Evolutionary conservation across 1,140 invertebrate species (phyloP), one percentile per base, ranked within the genome.

Genomic region (Drosophila novamexicana): DNA sequence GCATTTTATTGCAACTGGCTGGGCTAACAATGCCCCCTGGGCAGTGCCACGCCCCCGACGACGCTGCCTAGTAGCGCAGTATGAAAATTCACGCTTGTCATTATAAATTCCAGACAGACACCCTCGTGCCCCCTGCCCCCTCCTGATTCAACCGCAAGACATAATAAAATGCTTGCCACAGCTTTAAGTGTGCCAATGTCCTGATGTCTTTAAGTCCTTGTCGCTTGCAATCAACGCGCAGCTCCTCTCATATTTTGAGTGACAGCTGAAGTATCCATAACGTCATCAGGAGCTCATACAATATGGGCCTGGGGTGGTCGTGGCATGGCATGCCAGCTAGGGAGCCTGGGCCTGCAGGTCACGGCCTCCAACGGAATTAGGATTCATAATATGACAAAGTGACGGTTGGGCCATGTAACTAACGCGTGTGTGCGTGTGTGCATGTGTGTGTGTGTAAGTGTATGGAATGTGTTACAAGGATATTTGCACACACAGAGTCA

Each of bases 301-400:
- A 47, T 49, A 49, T 49, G 59, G 36, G 10, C 14, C 16, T 3
- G 1, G 37, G 10, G 22, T n/a, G 36, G 39, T 62, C n/a, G 32
- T 32, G 7, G 14, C 8, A 34, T 6, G 14, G 22, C 22, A 29
- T 29, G 22, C 22, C 22, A 45, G 34, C 37, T 12, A 9, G 22
- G 36, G 36, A 9, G n/a, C 6, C 49, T 32, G n/a, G 29, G 9
- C 53, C 83, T 69, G 77, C 49, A 63, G 83, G 82, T 88, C 83
- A 82, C 53, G 58, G 64, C 44, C 53, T 76, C 61, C 58, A 67
- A 45, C 50, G 39, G 74, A 81, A 88, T 88, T 90, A 88, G 84
- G 77, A 88, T 90, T 88, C 84, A 88, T 88, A 89, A 89, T 89
- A 75, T 68, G 80, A 90, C 77, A 81, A 70, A 90, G 77, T 75